These are phyloP conservation scores for Oreochromis grahami DNA, from an alignment of 2,797 vertebrate species.

Conservation along the genomic window DNA sequence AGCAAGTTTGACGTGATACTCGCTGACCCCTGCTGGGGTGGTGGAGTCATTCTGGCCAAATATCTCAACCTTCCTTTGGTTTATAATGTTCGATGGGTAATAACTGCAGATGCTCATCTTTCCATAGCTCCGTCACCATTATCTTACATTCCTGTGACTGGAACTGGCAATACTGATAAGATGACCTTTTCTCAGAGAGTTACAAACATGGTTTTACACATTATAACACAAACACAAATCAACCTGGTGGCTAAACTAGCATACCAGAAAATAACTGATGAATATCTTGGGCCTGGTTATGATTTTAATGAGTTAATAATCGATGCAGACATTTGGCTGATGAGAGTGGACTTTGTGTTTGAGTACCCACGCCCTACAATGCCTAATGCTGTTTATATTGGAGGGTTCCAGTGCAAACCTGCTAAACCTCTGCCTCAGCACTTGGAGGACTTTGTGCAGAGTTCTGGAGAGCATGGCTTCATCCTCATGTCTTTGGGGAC, in stretches of 20 bases:
- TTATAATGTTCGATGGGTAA: background rate
- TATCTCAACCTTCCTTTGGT: conserved; percentile 20
- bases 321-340: conserved; percentile 55
- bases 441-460: conserved; percentile 69
- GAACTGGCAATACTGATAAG: background rate
- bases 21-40: conserved; percentile 57
- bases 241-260: background rate
- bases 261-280: background rate
- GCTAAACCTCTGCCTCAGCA: conserved; percentile 60
- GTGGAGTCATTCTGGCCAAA: conserved; percentile 44
- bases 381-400: conserved; percentile 75
- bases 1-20: conserved; percentile 53
- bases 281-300: background rate
- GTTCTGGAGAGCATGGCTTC: conserved; percentile 70
- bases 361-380: conserved; percentile 69
- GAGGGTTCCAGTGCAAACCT: conserved; percentile 75
- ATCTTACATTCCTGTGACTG: background rate
- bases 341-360: conserved; percentile 68
- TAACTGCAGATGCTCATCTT: background rate
- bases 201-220: background rate
- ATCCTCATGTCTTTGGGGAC: conserved; percentile 76
- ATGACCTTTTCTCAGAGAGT: background rate
- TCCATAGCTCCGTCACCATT: background rate
- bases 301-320: background rate
- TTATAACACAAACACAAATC: background rate